Evolutionary conservation across 2,113 vertebrate species (phyloP).

Genomic region (Spermophilus dauricus): DNA sequence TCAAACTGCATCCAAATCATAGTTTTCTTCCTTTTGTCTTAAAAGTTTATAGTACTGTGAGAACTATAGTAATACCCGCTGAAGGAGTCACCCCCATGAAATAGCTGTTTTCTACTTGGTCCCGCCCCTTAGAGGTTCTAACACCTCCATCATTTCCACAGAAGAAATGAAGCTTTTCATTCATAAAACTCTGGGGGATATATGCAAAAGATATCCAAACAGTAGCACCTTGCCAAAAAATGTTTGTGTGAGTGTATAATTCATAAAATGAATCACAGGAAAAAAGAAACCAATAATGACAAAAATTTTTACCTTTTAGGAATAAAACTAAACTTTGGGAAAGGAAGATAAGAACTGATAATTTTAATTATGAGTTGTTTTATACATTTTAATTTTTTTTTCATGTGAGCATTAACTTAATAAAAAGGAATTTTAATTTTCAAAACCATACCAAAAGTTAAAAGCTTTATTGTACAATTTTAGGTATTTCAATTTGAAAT

Average conservation of each 20-base stretch:
- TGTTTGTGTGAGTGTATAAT: background rate
- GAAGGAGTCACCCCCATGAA: background rate
- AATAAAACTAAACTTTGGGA: background rate
- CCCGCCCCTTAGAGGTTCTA: background rate
- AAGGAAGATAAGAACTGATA: background rate
- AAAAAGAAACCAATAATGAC: background rate
- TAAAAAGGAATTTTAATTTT: background rate
- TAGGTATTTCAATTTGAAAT: constrained; percentile 26
- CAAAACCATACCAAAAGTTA: background rate
- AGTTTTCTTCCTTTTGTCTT: background rate
- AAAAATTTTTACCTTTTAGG: background rate
- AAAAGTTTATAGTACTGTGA: background rate
- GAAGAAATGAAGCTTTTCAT: background rate
- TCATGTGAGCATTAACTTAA: background rate
- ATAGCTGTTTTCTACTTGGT: background rate
- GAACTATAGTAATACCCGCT: background rate
- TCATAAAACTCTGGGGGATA: background rate
- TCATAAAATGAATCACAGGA: background rate
- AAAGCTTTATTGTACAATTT: background rate
- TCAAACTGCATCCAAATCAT: too few species aligned
- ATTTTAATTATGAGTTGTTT: constrained; percentile 25
- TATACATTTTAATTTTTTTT: constrained; percentile 15
- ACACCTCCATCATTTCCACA: background rate
- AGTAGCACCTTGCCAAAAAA: background rate
- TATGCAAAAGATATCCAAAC: too few species aligned